Conservation (phyloP, 1,140 invertebrate genomes). For the Metopolophium dirhodum region DNA sequence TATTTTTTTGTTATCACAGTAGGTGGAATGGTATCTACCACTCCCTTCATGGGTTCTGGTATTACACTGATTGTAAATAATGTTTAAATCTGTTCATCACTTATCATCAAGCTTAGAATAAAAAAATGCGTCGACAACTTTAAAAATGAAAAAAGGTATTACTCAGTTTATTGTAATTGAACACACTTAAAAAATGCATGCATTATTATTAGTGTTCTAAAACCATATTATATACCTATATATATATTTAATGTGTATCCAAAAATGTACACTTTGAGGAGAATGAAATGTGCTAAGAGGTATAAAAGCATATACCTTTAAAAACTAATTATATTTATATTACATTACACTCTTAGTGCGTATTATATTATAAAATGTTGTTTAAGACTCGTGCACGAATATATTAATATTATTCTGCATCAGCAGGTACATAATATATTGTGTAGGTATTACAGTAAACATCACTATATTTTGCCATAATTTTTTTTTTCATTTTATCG, state of each 20-base stretch:
- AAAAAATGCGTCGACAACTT: background rate
- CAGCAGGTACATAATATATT: no score
- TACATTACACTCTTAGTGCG: no score
- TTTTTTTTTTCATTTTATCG: no score
- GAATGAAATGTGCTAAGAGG: background rate
- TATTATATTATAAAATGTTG: no score
- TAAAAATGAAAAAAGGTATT: background rate
- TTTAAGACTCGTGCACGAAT: no score
- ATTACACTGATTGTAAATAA: background rate
- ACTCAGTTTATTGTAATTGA: background rate
- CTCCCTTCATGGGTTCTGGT: background rate
- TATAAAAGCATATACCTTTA: background rate
- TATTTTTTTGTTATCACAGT: background rate
- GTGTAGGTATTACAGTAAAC: no score
- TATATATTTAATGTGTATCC: background rate
- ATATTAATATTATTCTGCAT: no score
- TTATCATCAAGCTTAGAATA: background rate
- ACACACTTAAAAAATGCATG: background rate
- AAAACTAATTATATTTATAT: background rate
- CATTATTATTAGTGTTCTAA: background rate
- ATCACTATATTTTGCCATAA: no score
- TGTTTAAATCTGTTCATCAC: background rate
- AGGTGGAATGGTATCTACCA: background rate
- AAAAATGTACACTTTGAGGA: background rate
- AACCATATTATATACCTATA: background rate